phyloP scores from a whole-genome alignment of 2,113 vertebrate genomes.

The Myodes glareolus region DNA sequence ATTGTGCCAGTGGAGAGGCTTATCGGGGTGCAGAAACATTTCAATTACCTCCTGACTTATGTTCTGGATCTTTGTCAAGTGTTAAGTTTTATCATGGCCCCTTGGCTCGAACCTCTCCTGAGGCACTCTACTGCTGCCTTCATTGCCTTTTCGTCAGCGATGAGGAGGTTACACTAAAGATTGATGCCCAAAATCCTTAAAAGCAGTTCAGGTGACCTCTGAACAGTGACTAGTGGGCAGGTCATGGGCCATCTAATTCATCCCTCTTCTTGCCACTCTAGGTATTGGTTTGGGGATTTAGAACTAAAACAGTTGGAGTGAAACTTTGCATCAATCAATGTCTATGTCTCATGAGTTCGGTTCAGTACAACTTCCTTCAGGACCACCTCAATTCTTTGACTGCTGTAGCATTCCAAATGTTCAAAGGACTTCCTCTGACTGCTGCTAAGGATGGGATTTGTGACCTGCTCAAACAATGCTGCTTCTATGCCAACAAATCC shows the following conservation, averaged over 20 bases:
- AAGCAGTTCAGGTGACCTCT: not conserved
- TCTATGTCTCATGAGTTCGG: not conserved
- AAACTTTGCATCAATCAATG: not conserved
- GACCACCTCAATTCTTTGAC: not conserved
- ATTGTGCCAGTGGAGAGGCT: too few relatives aligned
- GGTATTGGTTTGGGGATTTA: not conserved
- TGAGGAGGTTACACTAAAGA: not conserved
- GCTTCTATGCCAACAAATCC: not conserved
- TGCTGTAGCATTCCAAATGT: not conserved
- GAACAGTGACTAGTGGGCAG: not conserved
- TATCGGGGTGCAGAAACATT: too few relatives aligned
- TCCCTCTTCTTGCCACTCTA: not conserved
- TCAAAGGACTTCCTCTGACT: not conserved
- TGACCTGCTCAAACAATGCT: not conserved
- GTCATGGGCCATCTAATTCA: not conserved
- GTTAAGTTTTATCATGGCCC: not conserved
- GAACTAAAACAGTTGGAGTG: not conserved
- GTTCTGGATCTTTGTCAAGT: not conserved
- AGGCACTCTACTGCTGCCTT: not conserved
- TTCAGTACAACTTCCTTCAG: not conserved
- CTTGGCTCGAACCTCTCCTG: not conserved
- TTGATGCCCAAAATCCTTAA: not conserved
- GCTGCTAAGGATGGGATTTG: not conserved
- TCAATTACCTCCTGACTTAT: not conserved
- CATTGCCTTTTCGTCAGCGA: not conserved